phyloP scores from a whole-genome alignment of 2,797 vertebrate genomes.

The Pagetopsis macropterus region DNA sequence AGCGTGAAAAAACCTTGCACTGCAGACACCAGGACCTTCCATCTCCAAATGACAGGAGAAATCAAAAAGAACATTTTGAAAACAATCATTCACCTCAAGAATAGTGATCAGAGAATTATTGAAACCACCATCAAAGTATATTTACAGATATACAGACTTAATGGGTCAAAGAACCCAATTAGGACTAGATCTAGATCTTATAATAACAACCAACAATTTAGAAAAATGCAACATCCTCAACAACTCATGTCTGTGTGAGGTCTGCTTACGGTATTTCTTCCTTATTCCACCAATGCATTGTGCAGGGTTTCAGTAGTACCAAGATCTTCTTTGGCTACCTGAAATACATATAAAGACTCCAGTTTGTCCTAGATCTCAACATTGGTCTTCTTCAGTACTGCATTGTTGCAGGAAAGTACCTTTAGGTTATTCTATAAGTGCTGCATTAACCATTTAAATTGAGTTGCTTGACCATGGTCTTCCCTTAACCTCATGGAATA shows the following conservation, averaged over 20 bases:
- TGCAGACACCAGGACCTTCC: constrained; percentile 40
- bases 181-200: constrained; percentile 8
- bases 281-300: too few relatives aligned
- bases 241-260: constrained; percentile 4
- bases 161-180: constrained; percentile 36
- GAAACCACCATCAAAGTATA: constrained; percentile 37
- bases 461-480: constrained; percentile 15
- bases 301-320: too few relatives aligned
- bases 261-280: too few relatives aligned
- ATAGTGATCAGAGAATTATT: constrained; percentile 38
- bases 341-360: too few relatives aligned
- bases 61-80: constrained; percentile 30
- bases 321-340: too few relatives aligned
- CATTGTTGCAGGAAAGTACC: constrained; percentile 10
- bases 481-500: constrained; percentile 32
- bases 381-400: too few relatives aligned
- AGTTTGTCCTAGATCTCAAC: too few relatives aligned
- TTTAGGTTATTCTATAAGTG: constrained; percentile 9
- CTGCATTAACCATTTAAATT: constrained; percentile 32
- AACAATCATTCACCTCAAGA: constrained; percentile 30
- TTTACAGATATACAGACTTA: constrained; percentile 22
- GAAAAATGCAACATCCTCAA: constrained; percentile 11
- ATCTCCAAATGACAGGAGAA: constrained; percentile 32
- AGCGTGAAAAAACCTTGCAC: constrained; percentile 34
- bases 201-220: constrained; percentile 16